Evolutionary conservation across 2,113 vertebrate genomes (phyloP).

Genomic region (Melospiza melodia): DNA sequence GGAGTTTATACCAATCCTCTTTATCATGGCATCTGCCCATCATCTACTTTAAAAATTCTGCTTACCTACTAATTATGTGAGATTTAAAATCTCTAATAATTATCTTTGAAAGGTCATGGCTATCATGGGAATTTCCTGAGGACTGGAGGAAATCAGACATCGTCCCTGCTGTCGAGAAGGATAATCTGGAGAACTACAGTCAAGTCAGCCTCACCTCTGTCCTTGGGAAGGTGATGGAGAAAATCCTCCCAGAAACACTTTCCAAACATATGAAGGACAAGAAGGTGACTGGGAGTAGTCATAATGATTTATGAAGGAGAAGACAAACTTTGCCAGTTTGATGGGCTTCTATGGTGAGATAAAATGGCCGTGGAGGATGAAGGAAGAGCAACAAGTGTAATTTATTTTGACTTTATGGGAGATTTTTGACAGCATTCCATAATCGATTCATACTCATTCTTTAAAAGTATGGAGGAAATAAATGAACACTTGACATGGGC

Average conservation of each 20-base stretch:
- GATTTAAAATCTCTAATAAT: conserved; percentile 14
- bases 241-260: not conserved
- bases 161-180: not conserved
- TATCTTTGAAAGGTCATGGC: conserved; percentile 16
- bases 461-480: not conserved
- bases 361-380: not conserved
- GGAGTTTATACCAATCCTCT: not conserved
- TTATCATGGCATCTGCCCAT: not conserved
- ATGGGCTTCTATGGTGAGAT: not conserved
- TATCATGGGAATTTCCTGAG: not conserved
- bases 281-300: not conserved
- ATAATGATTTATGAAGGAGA: not conserved
- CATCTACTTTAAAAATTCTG: not conserved
- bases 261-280: not conserved
- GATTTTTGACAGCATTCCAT: not conserved
- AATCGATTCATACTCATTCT: not conserved
- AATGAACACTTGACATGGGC: not conserved
- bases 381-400: not conserved
- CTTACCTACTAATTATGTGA: not conserved
- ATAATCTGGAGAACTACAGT: not conserved
- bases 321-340: not conserved
- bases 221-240: not conserved
- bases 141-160: not conserved
- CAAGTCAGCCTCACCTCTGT: not conserved
- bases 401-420: not conserved